Base-by-base conservation (phyloP, 37 sponge, comb jelly and placozoan genomes). In the Beroe forskalii region DNA sequence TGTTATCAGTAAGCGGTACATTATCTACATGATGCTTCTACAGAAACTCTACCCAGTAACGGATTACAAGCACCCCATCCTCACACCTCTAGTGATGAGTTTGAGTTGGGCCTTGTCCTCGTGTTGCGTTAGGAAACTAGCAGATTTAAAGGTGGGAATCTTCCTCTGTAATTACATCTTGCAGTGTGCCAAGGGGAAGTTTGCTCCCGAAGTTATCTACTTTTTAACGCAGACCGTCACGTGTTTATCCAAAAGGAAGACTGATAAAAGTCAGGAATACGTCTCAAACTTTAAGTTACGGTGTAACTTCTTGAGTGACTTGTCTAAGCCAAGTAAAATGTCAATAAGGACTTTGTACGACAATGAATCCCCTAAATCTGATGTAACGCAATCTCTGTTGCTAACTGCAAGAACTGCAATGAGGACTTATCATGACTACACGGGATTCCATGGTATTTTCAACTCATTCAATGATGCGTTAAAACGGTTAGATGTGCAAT, bases 21-120 rank as follows among this genome's bases (percentile, higher is more conserved):
- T 80, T 44, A 80, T 80, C 86, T 80, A 80, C 30, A 6, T 80
- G 86, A 42, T 33, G 38, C 12, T 80, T 23, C 25, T 80, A 44
- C 55, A 80, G 30, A 6, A 72, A 22, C 23, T 96, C 23, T 96
- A 94, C 64, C 93, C 97, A 14, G 91, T 91, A 28, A 94, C 97
- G 17, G 95, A 95, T 91, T 93, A 92, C 76, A 60, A 91, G 40
- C 94, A 94, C 55, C 92, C 93, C 0, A 66, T 96, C 22, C 62
- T 89, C 62, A 95, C 95, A 28, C 93, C 97, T 17, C 67, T 93
- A 17, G 36, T 93, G 42, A 61, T 93, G 40, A 37, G 93, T 0
- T 90, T 96, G 91, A 93, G 91, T 4, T 37, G 67, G 67, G 40
- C 67, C 24, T 60, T 90, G 20, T 36, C 67, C 2, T 12, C 86